A percentile compares a stretch with the other conserved stretches of the same genome.
Conservation (phyloP, 1,140 invertebrate species). For the Sinonovacula constricta region DNA sequence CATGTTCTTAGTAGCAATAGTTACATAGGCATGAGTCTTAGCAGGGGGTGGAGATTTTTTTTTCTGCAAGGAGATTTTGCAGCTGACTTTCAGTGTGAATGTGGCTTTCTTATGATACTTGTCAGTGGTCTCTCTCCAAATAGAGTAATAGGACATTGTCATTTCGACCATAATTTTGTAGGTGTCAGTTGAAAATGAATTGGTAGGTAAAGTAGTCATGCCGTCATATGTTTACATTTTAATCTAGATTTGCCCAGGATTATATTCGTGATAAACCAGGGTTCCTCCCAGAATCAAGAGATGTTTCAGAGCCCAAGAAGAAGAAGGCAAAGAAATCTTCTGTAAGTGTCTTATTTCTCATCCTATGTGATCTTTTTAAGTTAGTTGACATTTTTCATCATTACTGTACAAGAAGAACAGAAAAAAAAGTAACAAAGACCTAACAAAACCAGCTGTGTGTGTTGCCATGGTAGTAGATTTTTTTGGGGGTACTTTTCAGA, state of each 20-base stretch:
- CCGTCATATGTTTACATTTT: too few species aligned
- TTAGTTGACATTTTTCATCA: background rate
- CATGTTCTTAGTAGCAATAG: too few species aligned
- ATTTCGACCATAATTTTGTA: too few species aligned
- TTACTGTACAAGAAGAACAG: background rate
- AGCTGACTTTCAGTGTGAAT: too few species aligned
- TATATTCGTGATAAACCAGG: conserved; percentile 59
- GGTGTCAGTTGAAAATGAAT: too few species aligned
- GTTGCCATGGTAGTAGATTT: background rate
- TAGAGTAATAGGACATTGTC: too few species aligned
- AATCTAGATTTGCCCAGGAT: conserved; percentile 54
- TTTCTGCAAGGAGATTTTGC: too few species aligned
- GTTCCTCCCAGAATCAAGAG: background rate
- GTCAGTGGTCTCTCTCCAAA: too few species aligned
- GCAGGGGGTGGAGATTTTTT: too few species aligned
- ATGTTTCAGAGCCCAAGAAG: conserved; percentile 46
- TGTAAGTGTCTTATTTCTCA: conserved; percentile 28
- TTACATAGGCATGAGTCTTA: too few species aligned
- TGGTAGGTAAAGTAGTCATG: too few species aligned
- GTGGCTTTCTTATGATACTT: too few species aligned
- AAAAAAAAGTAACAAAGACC: background rate
- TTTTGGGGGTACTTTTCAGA: conserved; percentile 16
- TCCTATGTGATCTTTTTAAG: background rate
- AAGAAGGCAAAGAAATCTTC: conserved; percentile 58
- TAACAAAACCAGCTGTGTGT: background rate